A percentile compares a stretch with the other conserved stretches of the same genome.
Conservation (phyloP, 2,888 invertebrate genomes). For the Cephus nigrinus region DNA sequence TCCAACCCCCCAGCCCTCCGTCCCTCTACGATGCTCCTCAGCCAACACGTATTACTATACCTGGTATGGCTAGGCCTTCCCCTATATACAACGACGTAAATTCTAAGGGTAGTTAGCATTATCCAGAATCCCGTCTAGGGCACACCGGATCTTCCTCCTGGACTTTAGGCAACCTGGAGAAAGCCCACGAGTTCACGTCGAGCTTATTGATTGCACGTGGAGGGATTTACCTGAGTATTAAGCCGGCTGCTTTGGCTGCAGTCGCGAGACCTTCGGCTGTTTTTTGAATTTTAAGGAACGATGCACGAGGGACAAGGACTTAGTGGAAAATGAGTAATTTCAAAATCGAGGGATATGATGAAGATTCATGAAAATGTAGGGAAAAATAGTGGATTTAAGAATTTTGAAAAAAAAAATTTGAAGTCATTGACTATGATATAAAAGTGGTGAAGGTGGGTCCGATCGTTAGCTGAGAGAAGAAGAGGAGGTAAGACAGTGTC, state of each 20-base stretch:
- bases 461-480: neutral
- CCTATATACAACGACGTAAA: neutral
- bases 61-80: neutral
- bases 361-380: too few relatives aligned
- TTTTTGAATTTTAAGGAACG: neutral
- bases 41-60: neutral
- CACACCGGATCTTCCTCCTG: neutral
- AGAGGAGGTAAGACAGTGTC: neutral
- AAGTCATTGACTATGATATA: too few relatives aligned
- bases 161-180: neutral
- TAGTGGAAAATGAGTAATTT: too few relatives aligned
- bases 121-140: neutral
- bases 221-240: neutral
- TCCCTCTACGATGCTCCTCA: too few relatives aligned
- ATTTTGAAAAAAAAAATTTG: too few relatives aligned
- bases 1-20: too few relatives aligned
- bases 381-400: too few relatives aligned
- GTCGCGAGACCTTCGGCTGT: neutral
- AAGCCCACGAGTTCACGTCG: neutral
- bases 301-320: neutral
- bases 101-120: neutral
- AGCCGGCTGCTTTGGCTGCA: neutral
- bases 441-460: neutral
- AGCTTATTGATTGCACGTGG: neutral
- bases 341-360: too few relatives aligned